Conservation (phyloP, 2,888 invertebrate genomes). For the Callyntrura guangdongensis region DNA sequence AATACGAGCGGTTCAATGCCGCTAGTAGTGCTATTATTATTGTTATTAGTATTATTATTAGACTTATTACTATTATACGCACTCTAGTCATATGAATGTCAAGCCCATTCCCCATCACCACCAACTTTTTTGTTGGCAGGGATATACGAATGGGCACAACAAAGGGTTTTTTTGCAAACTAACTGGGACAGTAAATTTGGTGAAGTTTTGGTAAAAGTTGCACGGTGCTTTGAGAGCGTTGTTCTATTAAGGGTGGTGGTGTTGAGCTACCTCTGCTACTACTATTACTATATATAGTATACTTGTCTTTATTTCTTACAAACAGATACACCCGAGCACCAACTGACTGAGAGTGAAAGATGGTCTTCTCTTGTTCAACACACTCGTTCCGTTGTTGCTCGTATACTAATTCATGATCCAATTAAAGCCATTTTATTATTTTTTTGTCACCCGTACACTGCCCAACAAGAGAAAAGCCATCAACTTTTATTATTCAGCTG, state of each 20-base stretch:
- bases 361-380: background rate
- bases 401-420: slow-evolving; percentile 78
- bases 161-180: slow-evolving; percentile 23
- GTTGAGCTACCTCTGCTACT: background rate
- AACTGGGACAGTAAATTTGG: slow-evolving; percentile 30
- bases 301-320: background rate
- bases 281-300: background rate
- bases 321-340: background rate
- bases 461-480: slow-evolving; percentile 71
- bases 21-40: background rate
- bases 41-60: slow-evolving; percentile 3
- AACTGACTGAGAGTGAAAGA: background rate
- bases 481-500: slow-evolving; percentile 79
- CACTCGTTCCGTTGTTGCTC: slow-evolving; percentile 28
- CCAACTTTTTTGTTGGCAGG: slow-evolving; percentile 49
- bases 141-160: slow-evolving; percentile 30
- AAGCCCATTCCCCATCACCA: slow-evolving; percentile 57
- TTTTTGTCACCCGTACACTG: slow-evolving; percentile 72
- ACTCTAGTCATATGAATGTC: slow-evolving; percentile 73
- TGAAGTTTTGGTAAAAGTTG: slow-evolving; percentile 15
- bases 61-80: slow-evolving; percentile 34
- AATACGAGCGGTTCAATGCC: slow-evolving; percentile 30
- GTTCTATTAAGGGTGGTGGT: background rate
- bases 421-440: slow-evolving; percentile 79
- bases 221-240: background rate